Conservation (phyloP, 2,113 vertebrate species). For the Spea bombifrons region DNA sequence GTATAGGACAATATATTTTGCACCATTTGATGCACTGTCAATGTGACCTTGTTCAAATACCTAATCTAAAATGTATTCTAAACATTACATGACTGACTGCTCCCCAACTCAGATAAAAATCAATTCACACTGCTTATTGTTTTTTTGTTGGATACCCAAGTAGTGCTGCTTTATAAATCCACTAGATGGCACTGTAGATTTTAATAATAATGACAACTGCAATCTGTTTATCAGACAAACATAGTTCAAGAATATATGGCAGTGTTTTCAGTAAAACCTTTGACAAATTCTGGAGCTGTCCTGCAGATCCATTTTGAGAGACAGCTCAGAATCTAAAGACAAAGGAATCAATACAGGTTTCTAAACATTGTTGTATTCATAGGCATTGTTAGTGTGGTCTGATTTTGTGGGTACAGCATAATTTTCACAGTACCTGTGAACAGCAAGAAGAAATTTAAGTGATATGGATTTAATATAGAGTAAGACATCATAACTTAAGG, state of each 20-base stretch:
- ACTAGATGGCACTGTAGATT: constrained; percentile 45
- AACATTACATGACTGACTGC: constrained; percentile 49
- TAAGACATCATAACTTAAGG: no score
- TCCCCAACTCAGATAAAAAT: constrained; percentile 37
- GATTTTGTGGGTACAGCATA: no score
- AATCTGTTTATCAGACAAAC: constrained; percentile 40
- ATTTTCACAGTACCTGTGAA: no score
- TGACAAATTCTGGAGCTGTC: not conserved
- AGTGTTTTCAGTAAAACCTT: constrained; percentile 18
- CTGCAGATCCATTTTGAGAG: not conserved
- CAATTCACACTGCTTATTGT: constrained; percentile 20
- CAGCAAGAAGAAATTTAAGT: no score
- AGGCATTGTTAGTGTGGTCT: no score
- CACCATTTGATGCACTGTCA: constrained; percentile 45
- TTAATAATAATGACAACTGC: not conserved
- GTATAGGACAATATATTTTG: constrained; percentile 41
- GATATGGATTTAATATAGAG: no score
- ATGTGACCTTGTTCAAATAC: constrained; percentile 47
- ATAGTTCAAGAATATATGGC: constrained; percentile 29
- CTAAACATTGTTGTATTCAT: not conserved
- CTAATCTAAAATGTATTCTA: constrained; percentile 49
- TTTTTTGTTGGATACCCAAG: not conserved
- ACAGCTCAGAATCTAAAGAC: not conserved
- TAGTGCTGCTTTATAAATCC: not conserved
- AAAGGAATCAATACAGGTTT: not conserved